Percentiles rank a stretch among this genome's conserved stretches.
phyloP scores from a whole-genome alignment of 2,888 invertebrate genomes.

The Zootermopsis nevadensis region DNA sequence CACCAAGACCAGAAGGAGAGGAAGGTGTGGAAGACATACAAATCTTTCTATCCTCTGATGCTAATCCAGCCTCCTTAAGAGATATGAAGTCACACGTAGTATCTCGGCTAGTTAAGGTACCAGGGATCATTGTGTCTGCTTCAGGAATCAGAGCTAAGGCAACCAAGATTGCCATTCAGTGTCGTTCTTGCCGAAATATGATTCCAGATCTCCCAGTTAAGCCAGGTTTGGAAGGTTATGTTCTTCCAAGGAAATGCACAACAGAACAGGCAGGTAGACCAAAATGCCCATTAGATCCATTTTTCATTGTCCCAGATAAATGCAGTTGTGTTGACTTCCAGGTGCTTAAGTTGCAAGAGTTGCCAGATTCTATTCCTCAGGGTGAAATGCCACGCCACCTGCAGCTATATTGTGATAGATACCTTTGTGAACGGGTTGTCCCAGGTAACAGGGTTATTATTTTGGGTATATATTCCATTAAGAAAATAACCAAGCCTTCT shows the following conservation, averaged over 20 bases:
- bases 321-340: constrained; percentile 98
- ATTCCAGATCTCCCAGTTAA: constrained; percentile 91
- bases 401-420: constrained; percentile 92
- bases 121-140: constrained; percentile 94
- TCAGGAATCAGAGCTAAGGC: constrained; percentile 96
- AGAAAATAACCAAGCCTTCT: constrained; percentile 76
- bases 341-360: constrained; percentile 95
- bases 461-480: constrained; percentile 96
- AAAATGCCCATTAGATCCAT: constrained; percentile 97
- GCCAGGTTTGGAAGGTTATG: constrained; percentile 96
- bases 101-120: constrained; percentile 92
- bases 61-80: constrained; percentile 83
- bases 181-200: constrained; percentile 90
- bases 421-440: constrained; percentile 92
- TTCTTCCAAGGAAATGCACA: constrained; percentile 93
- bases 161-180: constrained; percentile 94
- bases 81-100: constrained; percentile 95
- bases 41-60: constrained; percentile 86
- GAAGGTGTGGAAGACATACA: constrained; percentile 93
- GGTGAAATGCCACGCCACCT: constrained; percentile 98
- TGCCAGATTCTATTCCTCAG: constrained; percentile 93
- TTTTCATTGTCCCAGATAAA: constrained; percentile 97
- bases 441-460: constrained; percentile 96
- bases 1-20: constrained; percentile 90
- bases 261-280: constrained; percentile 93